Base-by-base conservation (phyloP, 2,888 invertebrate species). In the Callyntrura sp. region DNA sequence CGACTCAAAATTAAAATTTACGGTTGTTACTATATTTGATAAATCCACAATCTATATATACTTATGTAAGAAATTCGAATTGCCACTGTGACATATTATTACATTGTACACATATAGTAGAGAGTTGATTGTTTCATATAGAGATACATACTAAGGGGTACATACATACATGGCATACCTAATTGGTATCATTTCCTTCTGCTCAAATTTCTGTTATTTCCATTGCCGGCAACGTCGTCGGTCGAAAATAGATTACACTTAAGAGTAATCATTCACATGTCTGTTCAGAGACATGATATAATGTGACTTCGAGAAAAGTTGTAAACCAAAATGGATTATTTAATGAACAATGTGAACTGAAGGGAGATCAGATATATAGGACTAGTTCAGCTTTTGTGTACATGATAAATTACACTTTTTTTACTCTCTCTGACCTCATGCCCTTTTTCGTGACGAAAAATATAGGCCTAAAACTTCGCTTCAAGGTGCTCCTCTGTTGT, bases 401-500 rank as follows among this genome's bases (percentile, higher is more conserved):
- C 68, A 68, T 8, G n/a, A 60, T 6, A 23, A 62, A 35, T 35
- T 35, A 35, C 35, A 35, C 35, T 57, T 57, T n/a, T 45, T 76
- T 76, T 5, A 48, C 57, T 78, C 55, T 78, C 17, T 57, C 17
- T 28, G 55, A 78, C 55, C 20, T 78, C 55, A 28, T 78, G 14
- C 9, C 55, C 55, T 11, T 78, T 78, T 78, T 48, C 62, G 11
- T 12, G 14, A 60, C 45, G 28, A 73, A 88, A 78, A 45, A 48
- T 76, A 51, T 85, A 85, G 89, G 85, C 89, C 85, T 85, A 89
- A 91, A 92, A 91, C 92, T 88, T 91, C 85, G 93, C 92, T 92
- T 93, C 88, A 93, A 92, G 93, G 93, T 93, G 93, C 93, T 93
- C 92, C 93, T 92, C 85, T 91, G 93, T 93, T 93, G 93, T 93